Percentiles rank a stretch among this genome's conserved stretches.
Evolutionary conservation across 2,113 vertebrate species (phyloP).

Genomic region (Anolis carolinensis): DNA sequence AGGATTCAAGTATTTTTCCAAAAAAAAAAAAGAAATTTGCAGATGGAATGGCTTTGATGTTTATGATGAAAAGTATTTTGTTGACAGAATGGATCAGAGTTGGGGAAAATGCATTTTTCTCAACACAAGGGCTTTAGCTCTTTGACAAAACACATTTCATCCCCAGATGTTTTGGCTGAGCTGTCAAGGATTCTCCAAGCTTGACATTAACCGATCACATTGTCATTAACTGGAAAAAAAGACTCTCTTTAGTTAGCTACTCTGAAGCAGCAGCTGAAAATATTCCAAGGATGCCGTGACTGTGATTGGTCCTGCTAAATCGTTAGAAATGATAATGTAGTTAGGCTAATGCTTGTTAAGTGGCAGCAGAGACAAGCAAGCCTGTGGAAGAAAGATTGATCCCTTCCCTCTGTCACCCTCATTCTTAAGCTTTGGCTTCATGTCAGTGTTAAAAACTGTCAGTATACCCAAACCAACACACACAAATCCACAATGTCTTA

Average conservation of each 20-base stretch:
- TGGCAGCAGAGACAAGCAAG: background rate
- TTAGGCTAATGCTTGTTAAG: constrained; percentile 15
- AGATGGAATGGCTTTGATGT: constrained; percentile 77
- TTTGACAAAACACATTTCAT: constrained; percentile 71
- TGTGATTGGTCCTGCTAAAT: background rate
- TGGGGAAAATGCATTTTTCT: constrained; percentile 69
- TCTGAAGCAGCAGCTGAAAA: constrained; percentile 4
- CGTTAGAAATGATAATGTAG: background rate
- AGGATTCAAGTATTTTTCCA: constrained; percentile 53
- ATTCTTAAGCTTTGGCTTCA: background rate
- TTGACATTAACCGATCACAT: constrained; percentile 51
- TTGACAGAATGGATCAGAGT: constrained; percentile 76
- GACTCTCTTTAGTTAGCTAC: constrained; percentile 29
- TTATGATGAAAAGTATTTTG: constrained; percentile 76
- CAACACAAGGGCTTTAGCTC: constrained; percentile 66
- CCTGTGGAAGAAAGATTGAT: rapidly evolving
- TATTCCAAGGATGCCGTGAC: constrained; percentile 15
- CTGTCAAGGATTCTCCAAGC: constrained; percentile 60
- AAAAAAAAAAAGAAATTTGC: constrained; percentile 67
- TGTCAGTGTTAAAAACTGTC: background rate
- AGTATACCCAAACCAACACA: background rate
- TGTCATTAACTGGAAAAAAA: constrained; percentile 21
- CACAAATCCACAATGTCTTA: too few relatives aligned
- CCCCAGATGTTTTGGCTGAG: constrained; percentile 63
- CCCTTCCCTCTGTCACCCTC: background rate